A percentile compares a stretch with the other conserved stretches of the same genome.
These are phyloP conservation scores for Athrips mouffetella DNA, from an alignment of 2,888 invertebrate genomes.

Conservation along the genomic window DNA sequence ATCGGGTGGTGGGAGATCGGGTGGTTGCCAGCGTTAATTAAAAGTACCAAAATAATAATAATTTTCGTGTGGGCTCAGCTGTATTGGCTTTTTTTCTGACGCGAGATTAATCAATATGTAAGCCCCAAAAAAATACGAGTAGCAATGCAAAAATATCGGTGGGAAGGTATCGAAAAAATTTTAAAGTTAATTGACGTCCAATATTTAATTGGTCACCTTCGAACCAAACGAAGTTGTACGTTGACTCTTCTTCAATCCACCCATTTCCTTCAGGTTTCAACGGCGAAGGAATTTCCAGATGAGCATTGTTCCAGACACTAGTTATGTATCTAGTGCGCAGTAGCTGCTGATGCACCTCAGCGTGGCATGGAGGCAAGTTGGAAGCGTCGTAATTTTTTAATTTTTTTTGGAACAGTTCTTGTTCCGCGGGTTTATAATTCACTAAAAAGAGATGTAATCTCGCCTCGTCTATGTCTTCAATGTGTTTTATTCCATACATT, in stretches of 20 bases:
- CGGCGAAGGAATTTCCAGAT: slow-evolving; percentile 1
- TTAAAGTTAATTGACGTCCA: no score
- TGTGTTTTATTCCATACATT: slow-evolving; percentile 7
- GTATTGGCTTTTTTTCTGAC: no score
- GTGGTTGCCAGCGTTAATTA: no score
- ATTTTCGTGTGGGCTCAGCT: no score
- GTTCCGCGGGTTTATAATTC: slow-evolving; percentile 9
- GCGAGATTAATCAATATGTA: slow-evolving; percentile 4
- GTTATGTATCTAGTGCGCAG: not conserved
- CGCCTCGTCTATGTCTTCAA: slow-evolving; percentile 9
- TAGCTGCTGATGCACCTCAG: not conserved
- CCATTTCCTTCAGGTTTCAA: not conserved
- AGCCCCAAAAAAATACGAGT: slow-evolving; percentile 4
- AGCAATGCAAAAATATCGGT: slow-evolving; percentile 10
- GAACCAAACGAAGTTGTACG: not conserved
- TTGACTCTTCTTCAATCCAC: slow-evolving; percentile 1
- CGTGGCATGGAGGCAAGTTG: slow-evolving; percentile 1
- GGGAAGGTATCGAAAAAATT: slow-evolving; percentile 10
- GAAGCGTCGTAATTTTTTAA: slow-evolving; percentile 2
- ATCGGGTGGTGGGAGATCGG: no score
- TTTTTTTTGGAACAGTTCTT: slow-evolving; percentile 4
- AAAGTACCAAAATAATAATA: no score
- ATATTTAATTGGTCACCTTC: not conserved
- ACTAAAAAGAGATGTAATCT: slow-evolving; percentile 11
- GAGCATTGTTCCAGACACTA: not conserved